These are phyloP conservation scores for Diadegma fenestrale DNA, from an alignment of 2,888 invertebrate genomes.

Conservation along the genomic window DNA sequence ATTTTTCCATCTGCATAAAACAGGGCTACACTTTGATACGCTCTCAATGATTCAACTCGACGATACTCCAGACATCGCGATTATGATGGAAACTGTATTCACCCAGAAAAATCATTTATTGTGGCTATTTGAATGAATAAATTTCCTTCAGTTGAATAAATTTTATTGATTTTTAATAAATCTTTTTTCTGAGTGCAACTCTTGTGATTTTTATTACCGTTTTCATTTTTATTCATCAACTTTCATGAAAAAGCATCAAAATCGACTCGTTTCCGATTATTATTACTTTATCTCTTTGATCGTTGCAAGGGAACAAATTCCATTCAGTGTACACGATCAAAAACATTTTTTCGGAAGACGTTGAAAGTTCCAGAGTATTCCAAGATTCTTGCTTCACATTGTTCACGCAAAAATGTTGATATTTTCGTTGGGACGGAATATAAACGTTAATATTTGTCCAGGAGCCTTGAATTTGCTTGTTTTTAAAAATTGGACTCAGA, in stretches of 20 bases:
- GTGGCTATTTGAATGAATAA: too few relatives aligned
- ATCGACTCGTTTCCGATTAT: not conserved
- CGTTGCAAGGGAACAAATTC: not conserved
- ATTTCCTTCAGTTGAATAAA: too few relatives aligned
- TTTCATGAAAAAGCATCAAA: not conserved
- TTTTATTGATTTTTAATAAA: too few relatives aligned
- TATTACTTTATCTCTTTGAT: not conserved
- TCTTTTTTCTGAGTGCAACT: too few relatives aligned
- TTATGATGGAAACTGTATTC: conserved; percentile 4
- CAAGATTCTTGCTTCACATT: not conserved
- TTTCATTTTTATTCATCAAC: not conserved
- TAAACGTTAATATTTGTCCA: not conserved
- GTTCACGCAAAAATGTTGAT: too few relatives aligned
- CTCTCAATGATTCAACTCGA: conserved; percentile 7
- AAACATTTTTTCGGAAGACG: not conserved
- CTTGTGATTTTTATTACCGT: not conserved
- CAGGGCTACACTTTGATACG: conserved; percentile 9
- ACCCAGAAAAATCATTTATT: too few relatives aligned
- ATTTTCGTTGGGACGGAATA: not conserved
- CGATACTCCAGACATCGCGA: not conserved
- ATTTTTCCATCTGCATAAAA: conserved; percentile 10
- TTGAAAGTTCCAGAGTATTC: too few relatives aligned
- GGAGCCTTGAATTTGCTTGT: conserved; percentile 7
- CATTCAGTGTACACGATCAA: not conserved
- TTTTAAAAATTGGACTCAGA: conserved; percentile 22